Percentiles rank a stretch among this genome's conserved stretches.
These are phyloP conservation scores for Brachionus rubens DNA, from an alignment of 1,140 invertebrate genomes.

Conservation along the genomic window DNA sequence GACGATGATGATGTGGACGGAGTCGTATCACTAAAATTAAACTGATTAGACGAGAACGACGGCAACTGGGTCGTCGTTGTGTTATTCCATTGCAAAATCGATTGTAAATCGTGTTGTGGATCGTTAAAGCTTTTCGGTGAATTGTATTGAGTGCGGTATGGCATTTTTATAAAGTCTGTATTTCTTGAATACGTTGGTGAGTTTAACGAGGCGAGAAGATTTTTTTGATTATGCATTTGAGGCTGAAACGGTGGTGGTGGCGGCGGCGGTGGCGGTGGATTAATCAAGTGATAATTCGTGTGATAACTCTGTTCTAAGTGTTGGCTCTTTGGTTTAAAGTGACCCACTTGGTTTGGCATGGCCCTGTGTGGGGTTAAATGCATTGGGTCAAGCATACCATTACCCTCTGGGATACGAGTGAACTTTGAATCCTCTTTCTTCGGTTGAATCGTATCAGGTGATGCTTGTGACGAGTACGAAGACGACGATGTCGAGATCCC, in stretches of 20 bases:
- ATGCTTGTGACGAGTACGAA: slow-evolving; percentile 37
- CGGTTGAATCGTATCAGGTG: slow-evolving; percentile 13
- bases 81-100: slow-evolving; percentile 24
- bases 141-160: background rate
- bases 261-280: background rate
- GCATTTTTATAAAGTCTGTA: slow-evolving; percentile 5
- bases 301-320: no score
- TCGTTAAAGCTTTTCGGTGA: background rate
- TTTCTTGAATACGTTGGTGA: background rate
- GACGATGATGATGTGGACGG: slow-evolving; percentile 30
- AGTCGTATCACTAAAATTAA: background rate
- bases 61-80: background rate
- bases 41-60: background rate
- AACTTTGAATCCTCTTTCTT: slow-evolving; percentile 17
- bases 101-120: background rate
- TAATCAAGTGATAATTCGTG: background rate
- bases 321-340: background rate
- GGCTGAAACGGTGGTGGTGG: background rate
- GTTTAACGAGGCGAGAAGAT: no score
- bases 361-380: background rate
- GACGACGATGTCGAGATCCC: slow-evolving; percentile 30
- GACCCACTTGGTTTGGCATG: background rate
- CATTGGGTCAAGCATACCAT: background rate
- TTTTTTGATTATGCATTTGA: no score
- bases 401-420: background rate